Percentiles rank a stretch among this genome's conserved stretches.
Evolutionary conservation across 2,888 invertebrate genomes (phyloP).

Genomic region (Caenorhabditis zanzibari): DNA sequence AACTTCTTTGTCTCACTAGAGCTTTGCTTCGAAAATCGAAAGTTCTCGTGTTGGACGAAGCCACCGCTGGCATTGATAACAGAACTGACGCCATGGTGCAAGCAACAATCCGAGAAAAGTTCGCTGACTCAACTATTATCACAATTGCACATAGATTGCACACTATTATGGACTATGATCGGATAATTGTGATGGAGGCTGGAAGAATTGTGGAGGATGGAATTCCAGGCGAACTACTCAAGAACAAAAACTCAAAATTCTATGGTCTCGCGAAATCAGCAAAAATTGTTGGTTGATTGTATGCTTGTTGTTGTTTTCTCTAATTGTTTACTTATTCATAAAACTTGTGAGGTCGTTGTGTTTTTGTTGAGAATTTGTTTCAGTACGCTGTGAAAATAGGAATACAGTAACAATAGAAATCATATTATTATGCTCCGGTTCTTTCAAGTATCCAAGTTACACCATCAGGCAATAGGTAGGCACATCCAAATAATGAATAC

Average conservation of each 20-base stretch:
- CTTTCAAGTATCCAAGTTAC: neutral
- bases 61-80: conserved; percentile 86
- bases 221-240: conserved; percentile 72
- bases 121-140: conserved; percentile 73
- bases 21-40: conserved; percentile 84
- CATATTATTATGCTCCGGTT: too few relatives aligned
- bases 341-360: too few relatives aligned
- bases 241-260: conserved; percentile 72
- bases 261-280: conserved; percentile 75
- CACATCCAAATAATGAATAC: neutral
- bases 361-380: too few relatives aligned
- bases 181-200: conserved; percentile 76
- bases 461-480: neutral
- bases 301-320: neutral
- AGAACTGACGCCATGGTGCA: conserved; percentile 86
- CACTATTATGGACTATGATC: conserved; percentile 76
- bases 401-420: too few relatives aligned
- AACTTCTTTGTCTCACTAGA: conserved; percentile 85
- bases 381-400: too few relatives aligned
- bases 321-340: neutral
- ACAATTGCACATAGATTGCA: conserved; percentile 76
- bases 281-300: conserved; percentile 65
- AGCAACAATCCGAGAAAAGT: conserved; percentile 73
- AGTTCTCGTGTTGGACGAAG: conserved; percentile 86
- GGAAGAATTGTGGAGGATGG: conserved; percentile 75